Evolutionary conservation across 2,888 invertebrate species (phyloP).

Genomic region (Agrotis exclamationis): DNA sequence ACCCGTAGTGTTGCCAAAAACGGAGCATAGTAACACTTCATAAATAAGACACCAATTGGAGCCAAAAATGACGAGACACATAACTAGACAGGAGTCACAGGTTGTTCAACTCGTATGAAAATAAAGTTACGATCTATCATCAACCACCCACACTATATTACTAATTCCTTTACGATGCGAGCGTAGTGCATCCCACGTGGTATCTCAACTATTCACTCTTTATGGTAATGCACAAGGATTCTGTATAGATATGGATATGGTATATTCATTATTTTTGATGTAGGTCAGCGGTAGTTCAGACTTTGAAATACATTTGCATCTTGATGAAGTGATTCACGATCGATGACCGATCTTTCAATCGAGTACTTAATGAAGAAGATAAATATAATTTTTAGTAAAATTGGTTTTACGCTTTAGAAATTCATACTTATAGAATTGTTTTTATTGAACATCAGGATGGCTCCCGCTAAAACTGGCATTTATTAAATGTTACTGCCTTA

Average conservation of each 20-base stretch:
- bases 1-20: constrained; percentile 31
- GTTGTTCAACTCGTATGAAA: constrained; percentile 85
- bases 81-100: constrained; percentile 58
- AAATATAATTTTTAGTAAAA: neutral
- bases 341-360: constrained; percentile 4
- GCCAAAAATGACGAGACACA: constrained; percentile 45
- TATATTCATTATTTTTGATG: constrained; percentile 32
- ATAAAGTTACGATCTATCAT: constrained; percentile 87
- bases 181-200: constrained; percentile 77
- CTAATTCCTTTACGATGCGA: constrained; percentile 85
- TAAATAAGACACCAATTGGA: constrained; percentile 29
- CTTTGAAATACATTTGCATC: constrained; percentile 21
- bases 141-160: constrained; percentile 83
- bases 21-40: constrained; percentile 39
- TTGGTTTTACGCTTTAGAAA: neutral
- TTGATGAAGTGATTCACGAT: constrained; percentile 25
- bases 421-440: too few species aligned
- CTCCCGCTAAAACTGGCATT: too few species aligned
- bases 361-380: constrained; percentile 7
- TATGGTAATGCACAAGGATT: constrained; percentile 56
- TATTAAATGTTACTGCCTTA: too few species aligned
- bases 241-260: constrained; percentile 19
- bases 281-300: constrained; percentile 36
- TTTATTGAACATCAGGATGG: too few species aligned
- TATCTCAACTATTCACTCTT: constrained; percentile 70